Conservation (phyloP, 2,888 invertebrate species). For the Cancer borealis region DNA sequence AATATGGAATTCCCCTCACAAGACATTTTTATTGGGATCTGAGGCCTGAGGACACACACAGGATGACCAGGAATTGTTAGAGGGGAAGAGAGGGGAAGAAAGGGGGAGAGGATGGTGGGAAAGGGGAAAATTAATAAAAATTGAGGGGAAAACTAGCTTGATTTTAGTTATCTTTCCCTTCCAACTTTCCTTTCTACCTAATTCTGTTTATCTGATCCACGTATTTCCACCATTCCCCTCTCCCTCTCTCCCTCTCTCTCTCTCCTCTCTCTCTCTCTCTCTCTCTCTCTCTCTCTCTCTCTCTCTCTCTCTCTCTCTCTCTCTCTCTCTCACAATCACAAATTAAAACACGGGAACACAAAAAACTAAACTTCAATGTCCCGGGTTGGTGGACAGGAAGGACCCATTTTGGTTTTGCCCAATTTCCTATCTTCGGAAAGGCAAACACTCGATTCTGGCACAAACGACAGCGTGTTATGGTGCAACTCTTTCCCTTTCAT, state of each 20-base stretch:
- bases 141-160: not conserved
- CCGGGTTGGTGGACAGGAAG: not conserved
- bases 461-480: not conserved
- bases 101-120: not conserved
- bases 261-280: not conserved
- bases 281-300: not conserved
- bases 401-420: not conserved
- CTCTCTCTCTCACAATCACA: no score
- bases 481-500: not conserved
- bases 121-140: not conserved
- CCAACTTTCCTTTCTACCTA: not conserved
- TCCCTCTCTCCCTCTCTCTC: not conserved
- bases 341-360: no score
- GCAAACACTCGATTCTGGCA: not conserved
- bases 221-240: not conserved
- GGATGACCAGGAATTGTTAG: not conserved
- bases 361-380: not conserved
- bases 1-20: not conserved
- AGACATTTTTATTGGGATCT: not conserved
- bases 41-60: not conserved
- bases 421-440: not conserved
- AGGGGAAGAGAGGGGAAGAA: not conserved
- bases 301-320: no score
- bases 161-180: not conserved
- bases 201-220: not conserved